Evolutionary conservation across 2,113 vertebrate species (phyloP), one percentile per base, ranked within the genome.

Genomic region (Anolis carolinensis): DNA sequence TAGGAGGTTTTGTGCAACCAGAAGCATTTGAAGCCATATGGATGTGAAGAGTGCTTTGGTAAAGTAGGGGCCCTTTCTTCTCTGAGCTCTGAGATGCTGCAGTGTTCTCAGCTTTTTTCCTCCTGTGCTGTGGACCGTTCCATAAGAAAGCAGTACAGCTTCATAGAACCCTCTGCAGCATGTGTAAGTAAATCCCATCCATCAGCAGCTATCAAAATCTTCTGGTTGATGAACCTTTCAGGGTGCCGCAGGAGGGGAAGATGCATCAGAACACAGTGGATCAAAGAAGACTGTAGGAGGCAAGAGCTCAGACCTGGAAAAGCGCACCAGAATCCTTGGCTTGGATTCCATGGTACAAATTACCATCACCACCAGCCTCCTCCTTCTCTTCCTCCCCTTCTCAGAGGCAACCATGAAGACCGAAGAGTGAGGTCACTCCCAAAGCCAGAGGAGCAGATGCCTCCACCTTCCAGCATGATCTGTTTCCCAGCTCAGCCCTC

Each of bases 361-460:
- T 3, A 5, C 39, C 21, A 4, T 20, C 75, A n/a, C 67, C 39
- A 44, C 39, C 39, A 44, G 39, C 39, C 39, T 44, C 39, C 39
- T 44, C 48, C 55, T 59, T 4, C 55, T 59, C 55, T 4, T 59
- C 18, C 55, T 59, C 55, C 18, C 16, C 13, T 11, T 27, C 39
- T 25, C 20, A 52, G 67, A 52, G 23, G 30, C 5, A 27, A 44
- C 27, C 11, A 4, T 7, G 62, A 25, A 59, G 78, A 52, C 18
- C 7, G 14, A 44, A n/a, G 27, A 6, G 9, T 85, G 83, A 85
- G 32, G 76, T 85, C 84, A 79, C 30, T 65, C 63, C 20, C 25
- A 25, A 59, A 79, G 65, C 10, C 65, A 85, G 48, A 78, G n/a
- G 63, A 79, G 48, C 83, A 85, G 76, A 79, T 85, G 84, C 76